Percentiles rank a stretch among this genome's conserved stretches.
These are phyloP conservation scores for Muscidifurax raptorellus DNA, from an alignment of 1,140 invertebrate species.

Conservation along the genomic window DNA sequence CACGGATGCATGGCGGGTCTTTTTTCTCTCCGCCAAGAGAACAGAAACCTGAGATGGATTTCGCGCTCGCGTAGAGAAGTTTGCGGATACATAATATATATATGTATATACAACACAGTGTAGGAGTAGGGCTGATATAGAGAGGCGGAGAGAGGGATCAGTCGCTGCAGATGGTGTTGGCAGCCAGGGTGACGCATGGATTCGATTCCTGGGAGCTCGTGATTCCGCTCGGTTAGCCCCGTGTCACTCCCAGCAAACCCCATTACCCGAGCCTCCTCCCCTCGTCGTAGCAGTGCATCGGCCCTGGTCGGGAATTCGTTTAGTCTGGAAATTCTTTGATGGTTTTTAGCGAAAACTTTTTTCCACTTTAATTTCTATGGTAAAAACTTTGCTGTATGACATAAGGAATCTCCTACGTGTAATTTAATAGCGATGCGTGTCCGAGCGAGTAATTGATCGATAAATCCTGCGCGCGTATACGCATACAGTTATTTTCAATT, in stretches of 20 bases:
- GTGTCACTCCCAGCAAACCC: conserved; percentile 75
- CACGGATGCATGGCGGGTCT: no score
- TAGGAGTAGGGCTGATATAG: not conserved
- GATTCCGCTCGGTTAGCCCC: conserved; percentile 76
- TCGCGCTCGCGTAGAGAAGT: not conserved
- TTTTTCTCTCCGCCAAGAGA: no score
- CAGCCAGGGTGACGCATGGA: conserved; percentile 75
- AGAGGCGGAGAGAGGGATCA: not conserved
- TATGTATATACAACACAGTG: not conserved
- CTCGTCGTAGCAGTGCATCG: conserved; percentile 6
- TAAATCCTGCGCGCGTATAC: not conserved
- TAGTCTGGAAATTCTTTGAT: conserved; percentile 19
- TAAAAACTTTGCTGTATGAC: no score
- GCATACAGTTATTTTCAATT: conserved; percentile 37
- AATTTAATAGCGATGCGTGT: not conserved
- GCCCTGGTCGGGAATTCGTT: conserved; percentile 63
- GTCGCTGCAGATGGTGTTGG: conserved; percentile 74
- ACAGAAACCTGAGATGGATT: not conserved
- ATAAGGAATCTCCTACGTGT: not conserved
- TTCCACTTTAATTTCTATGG: not conserved
- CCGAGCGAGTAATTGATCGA: not conserved
- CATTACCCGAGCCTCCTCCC: conserved; percentile 65
- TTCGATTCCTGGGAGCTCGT: conserved; percentile 76
- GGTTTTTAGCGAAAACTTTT: conserved; percentile 3
- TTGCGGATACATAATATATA: not conserved